These are phyloP conservation scores for Pangasianodon gigas DNA, from an alignment of 2,113 vertebrate species.

Conservation along the genomic window DNA sequence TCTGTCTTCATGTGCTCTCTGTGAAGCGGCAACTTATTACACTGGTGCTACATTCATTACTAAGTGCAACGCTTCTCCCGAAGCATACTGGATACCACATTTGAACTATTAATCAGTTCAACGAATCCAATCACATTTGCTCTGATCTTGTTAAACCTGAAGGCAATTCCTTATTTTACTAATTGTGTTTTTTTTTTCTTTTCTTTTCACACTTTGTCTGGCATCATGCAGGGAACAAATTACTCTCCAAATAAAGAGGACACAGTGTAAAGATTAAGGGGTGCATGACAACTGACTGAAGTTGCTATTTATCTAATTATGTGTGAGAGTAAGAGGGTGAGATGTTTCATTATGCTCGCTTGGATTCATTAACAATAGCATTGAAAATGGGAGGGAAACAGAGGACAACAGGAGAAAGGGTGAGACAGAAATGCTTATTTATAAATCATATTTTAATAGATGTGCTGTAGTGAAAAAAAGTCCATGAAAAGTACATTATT, in stretches of 20 bases:
- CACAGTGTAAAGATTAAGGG: slow-evolving; percentile 5
- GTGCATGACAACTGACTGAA: not conserved
- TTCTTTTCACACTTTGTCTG: not conserved
- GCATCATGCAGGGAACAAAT: not conserved
- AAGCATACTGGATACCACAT: slow-evolving; percentile 17
- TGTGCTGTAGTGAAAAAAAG: not conserved
- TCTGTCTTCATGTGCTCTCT: slow-evolving; percentile 18
- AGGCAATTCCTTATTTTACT: slow-evolving; percentile 4
- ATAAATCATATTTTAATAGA: not conserved
- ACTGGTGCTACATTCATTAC: slow-evolving; percentile 27
- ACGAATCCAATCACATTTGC: slow-evolving; percentile 11
- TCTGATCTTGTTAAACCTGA: slow-evolving; percentile 31
- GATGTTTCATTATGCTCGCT: not conserved
- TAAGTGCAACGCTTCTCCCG: not conserved
- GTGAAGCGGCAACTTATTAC: slow-evolving; percentile 28
- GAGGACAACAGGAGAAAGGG: not conserved
- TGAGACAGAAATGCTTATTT: not conserved
- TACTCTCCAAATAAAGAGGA: slow-evolving; percentile 12
- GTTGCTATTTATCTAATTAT: slow-evolving; percentile 1
- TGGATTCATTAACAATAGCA: not conserved
- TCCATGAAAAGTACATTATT: not conserved
- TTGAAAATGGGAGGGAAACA: not conserved
- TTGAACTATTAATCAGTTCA: slow-evolving; percentile 41
- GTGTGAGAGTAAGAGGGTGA: not conserved
- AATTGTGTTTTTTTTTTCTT: not conserved